Base-by-base conservation (phyloP, 2,797 vertebrate species). In the Pampus argenteus region DNA sequence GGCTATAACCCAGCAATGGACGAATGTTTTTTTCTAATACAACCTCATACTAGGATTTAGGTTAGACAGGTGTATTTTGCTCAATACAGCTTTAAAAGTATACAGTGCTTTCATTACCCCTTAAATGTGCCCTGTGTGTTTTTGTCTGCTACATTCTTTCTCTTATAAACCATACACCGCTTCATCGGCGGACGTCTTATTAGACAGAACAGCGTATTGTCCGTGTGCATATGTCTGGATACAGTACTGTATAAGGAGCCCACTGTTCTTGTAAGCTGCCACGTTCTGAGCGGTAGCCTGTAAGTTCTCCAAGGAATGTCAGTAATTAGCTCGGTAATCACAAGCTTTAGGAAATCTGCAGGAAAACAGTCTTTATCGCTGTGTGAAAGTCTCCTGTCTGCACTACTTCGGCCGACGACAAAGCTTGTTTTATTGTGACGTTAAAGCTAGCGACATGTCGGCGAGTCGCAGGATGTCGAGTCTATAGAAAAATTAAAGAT, bases 261-360 rank as follows among this genome's bases (percentile, higher is more conserved):
- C 82, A 90, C 87, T 94, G 90, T 93, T 93, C 84, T 69, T 64
- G 15, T 86, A 85, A 88, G 83, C 84, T 47, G 70, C 79, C 80
- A 69, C 48, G 78, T 79, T 93, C 74, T 82, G 73, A 85, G 75
- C 70, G 60, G 74, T 69, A 87, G 82, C 85, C 81, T 79, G 67
- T 78, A 86, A 88, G 88, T 89, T 92, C 86, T 79, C 83, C 1
- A 5, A 84, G 91, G 93, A 95, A 95, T 95, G 93, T 88, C 75
- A 66, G 91, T 93, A 90, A 94, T 94, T 95, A 92, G 87, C 84
- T 92, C 81, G 40, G 86, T 92, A 94, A 94, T 92, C 90, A 87
- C 87, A 88, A 88, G 89, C 89, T 93, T 92, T 91, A 81, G 90
- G 84, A 94, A 93, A 93, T 93, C 84, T 89, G 84, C 75, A 73